Percentiles rank a stretch among this genome's conserved stretches.
phyloP scores from a whole-genome alignment of 1,140 invertebrate genomes.

The Trissolcus basalis region DNA sequence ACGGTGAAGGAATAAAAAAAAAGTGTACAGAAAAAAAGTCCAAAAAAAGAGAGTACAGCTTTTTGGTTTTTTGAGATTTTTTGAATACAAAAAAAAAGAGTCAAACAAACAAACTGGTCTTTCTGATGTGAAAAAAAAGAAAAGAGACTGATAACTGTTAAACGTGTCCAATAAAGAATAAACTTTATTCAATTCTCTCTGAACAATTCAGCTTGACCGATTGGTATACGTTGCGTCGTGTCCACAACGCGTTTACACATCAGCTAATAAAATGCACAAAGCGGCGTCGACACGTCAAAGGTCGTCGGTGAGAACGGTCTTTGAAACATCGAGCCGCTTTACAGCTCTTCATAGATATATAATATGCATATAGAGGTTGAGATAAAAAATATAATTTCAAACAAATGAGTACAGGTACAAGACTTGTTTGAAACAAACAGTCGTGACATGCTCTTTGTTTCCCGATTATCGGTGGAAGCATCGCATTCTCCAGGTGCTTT shows the following conservation, averaged over 20 bases:
- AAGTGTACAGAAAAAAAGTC: slow-evolving; percentile 27
- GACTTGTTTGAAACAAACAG: slow-evolving; percentile 68
- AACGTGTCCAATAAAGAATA: slow-evolving; percentile 53
- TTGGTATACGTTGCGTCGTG: slow-evolving; percentile 18
- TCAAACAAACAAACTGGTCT: too few relatives aligned
- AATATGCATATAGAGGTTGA: not conserved
- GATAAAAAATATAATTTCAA: slow-evolving; percentile 27
- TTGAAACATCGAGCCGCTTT: not conserved
- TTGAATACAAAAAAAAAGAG: too few relatives aligned
- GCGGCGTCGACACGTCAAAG: slow-evolving; percentile 8
- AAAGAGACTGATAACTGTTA: slow-evolving; percentile 59
- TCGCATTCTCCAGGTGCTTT: slow-evolving; percentile 60
- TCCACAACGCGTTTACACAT: slow-evolving; percentile 22
- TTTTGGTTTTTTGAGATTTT: not conserved
- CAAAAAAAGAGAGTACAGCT: slow-evolving; percentile 22
- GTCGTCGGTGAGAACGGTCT: slow-evolving; percentile 1
- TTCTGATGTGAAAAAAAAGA: slow-evolving; percentile 12
- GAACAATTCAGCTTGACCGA: slow-evolving; percentile 54
- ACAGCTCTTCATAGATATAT: too few relatives aligned
- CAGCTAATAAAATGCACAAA: slow-evolving; percentile 9
- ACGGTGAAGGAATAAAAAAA: too few relatives aligned
- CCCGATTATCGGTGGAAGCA: slow-evolving; percentile 67
- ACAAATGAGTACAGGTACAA: slow-evolving; percentile 64
- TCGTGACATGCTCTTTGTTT: slow-evolving; percentile 67
- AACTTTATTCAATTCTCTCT: slow-evolving; percentile 64